Conservation (phyloP, 1,140 invertebrate species). For the Gonioctena quinquepunctata region DNA sequence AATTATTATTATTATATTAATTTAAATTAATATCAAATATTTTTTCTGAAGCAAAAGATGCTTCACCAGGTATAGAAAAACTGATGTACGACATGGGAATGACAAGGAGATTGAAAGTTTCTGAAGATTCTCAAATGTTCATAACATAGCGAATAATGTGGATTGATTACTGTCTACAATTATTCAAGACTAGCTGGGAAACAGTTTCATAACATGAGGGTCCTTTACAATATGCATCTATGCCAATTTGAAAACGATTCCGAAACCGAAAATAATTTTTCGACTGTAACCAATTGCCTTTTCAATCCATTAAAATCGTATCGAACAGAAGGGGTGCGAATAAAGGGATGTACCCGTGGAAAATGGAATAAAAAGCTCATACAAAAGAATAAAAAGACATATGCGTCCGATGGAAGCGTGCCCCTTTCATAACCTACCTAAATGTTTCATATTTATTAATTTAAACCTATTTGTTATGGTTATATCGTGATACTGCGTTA, state of each 20-base stretch:
- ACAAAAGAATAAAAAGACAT: conserved; percentile 16
- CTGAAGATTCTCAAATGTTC: not conserved
- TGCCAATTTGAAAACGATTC: conserved; percentile 1
- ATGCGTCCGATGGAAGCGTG: not conserved
- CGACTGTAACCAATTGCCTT: conserved; percentile 10
- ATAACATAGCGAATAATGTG: not conserved
- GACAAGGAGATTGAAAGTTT: not conserved
- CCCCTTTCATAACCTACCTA: not conserved
- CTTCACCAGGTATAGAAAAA: no score
- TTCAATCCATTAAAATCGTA: conserved; percentile 16
- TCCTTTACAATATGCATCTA: not conserved
- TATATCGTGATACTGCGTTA: not conserved
- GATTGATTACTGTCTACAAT: not conserved
- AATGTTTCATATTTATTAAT: conserved; percentile 6
- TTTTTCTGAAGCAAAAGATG: no score
- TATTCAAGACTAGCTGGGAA: not conserved
- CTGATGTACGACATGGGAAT: no score
- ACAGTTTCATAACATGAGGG: not conserved
- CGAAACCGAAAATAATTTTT: conserved; percentile 15
- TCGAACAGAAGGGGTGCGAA: conserved; percentile 13
- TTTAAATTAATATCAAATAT: no score
- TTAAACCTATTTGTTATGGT: conserved; percentile 1
- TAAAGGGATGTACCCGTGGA: conserved; percentile 18
- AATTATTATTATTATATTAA: no score
- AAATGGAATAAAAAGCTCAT: conserved; percentile 4